These are phyloP conservation scores for Apoda limacodes DNA, from an alignment of 2,888 invertebrate genomes.

Conservation along the genomic window DNA sequence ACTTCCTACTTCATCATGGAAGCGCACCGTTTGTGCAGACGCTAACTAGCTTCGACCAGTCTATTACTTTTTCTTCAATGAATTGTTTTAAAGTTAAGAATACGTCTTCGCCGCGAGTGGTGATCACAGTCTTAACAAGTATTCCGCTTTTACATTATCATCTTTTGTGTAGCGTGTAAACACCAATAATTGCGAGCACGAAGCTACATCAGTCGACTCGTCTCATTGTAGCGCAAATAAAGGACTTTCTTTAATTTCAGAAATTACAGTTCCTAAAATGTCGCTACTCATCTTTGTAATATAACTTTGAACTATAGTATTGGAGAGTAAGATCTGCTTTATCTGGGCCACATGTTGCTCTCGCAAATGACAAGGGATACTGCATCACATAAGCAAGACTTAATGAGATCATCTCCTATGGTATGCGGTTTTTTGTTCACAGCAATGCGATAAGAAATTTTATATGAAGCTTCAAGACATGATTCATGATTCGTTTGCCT, in stretches of 20 bases:
- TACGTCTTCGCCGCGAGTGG: slow-evolving; percentile 21
- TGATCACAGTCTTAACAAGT: slow-evolving; percentile 22
- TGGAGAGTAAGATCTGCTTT: slow-evolving; percentile 19
- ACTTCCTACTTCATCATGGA: too few species aligned
- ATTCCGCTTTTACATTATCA: slow-evolving; percentile 19
- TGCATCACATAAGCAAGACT: slow-evolving; percentile 20
- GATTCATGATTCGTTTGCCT: slow-evolving; percentile 16
- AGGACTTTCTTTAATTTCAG: slow-evolving; percentile 18
- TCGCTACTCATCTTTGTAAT: slow-evolving; percentile 13
- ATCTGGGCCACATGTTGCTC: slow-evolving; percentile 16
- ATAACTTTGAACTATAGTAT: slow-evolving; percentile 12
- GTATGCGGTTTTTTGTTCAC: slow-evolving; percentile 16
- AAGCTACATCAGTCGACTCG: slow-evolving; percentile 20
- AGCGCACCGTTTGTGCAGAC: slow-evolving; percentile 20
- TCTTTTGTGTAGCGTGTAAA: slow-evolving; percentile 19
- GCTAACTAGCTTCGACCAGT: slow-evolving; percentile 21
- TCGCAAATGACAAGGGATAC: slow-evolving; percentile 17
- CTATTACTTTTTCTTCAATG: slow-evolving; percentile 19
- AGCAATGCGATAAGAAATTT: slow-evolving; percentile 18
- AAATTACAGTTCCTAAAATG: slow-evolving; percentile 15
- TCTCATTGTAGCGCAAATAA: slow-evolving; percentile 18
- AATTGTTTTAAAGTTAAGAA: slow-evolving; percentile 20
- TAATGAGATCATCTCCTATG: slow-evolving; percentile 17
- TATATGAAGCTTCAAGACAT: slow-evolving; percentile 18
- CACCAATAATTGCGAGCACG: slow-evolving; percentile 19